phyloP scores from a whole-genome alignment of 2,797 vertebrate species.

The Eleutherodactylus coqui region DNA sequence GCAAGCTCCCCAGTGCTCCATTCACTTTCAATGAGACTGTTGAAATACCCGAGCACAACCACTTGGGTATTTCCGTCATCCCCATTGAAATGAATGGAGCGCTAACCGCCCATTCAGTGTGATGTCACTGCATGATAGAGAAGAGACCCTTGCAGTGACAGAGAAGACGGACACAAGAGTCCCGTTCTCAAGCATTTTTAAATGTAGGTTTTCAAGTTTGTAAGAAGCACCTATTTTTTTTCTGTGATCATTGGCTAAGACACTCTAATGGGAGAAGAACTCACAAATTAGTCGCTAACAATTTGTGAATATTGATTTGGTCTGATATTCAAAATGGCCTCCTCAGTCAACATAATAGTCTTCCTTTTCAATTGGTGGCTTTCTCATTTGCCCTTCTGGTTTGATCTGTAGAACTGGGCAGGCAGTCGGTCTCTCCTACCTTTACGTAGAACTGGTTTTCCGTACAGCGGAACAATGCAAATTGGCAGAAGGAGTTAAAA shows the following conservation, averaged over 20 bases:
- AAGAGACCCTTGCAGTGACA: too few species aligned
- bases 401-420: neutral
- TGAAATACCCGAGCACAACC: too few species aligned
- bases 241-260: neutral
- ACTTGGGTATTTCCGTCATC: too few species aligned
- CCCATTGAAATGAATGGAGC: too few species aligned
- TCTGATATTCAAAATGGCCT: neutral
- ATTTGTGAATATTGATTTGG: neutral
- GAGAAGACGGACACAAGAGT: too few species aligned
- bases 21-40: too few species aligned
- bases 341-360: neutral
- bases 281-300: neutral
- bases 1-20: too few species aligned
- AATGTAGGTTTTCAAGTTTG: too few species aligned
- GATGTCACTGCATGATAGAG: too few species aligned
- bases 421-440: neutral
- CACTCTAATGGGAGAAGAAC: neutral
- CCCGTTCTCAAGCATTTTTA: too few species aligned
- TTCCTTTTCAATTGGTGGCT: neutral
- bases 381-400: neutral
- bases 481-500: neutral
- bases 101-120: too few species aligned
- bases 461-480: constrained; percentile 20
- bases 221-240: too few species aligned
- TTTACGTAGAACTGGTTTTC: neutral